These are phyloP conservation scores for Falco berigora DNA, from an alignment of 2,797 vertebrate species.

Conservation along the genomic window DNA sequence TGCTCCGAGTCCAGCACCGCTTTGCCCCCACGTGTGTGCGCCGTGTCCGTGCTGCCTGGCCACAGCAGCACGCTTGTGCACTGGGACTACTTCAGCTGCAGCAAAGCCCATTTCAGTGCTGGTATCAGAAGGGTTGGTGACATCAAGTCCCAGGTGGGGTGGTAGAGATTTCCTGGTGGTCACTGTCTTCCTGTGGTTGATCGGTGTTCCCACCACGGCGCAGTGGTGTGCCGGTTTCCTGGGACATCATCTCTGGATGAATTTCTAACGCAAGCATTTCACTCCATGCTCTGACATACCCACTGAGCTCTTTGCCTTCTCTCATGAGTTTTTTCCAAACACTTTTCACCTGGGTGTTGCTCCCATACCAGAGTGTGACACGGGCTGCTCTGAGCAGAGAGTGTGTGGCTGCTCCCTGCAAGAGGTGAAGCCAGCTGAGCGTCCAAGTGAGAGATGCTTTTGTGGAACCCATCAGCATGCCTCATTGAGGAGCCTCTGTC, in stretches of 20 bases:
- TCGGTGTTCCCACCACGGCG: not conserved
- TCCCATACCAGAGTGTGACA: not conserved
- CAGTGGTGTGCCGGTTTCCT: not conserved
- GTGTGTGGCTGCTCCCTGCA: not conserved
- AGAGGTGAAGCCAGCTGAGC: not conserved
- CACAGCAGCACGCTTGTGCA: rapidly evolving
- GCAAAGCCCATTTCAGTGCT: not conserved
- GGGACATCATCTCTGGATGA: not conserved
- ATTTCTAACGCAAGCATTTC: not conserved
- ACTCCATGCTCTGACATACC: not conserved
- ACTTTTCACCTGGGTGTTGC: not conserved
- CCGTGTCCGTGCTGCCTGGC: rapidly evolving
- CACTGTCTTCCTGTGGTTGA: not conserved
- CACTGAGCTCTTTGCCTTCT: not conserved
- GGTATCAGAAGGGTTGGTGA: not conserved
- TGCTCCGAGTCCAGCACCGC: rapidly evolving
- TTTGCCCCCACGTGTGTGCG: rapidly evolving
- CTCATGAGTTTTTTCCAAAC: not conserved
- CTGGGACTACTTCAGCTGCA: not conserved
- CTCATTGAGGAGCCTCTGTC: not conserved
- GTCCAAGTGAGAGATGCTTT: not conserved
- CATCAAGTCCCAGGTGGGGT: not conserved
- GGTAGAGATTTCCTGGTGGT: not conserved
- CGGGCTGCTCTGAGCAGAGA: not conserved
- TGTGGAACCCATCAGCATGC: not conserved